A percentile compares a stretch with the other conserved stretches of the same genome.
Conservation (phyloP, 1,140 invertebrate species). For the Leptonema lineaticorne region DNA sequence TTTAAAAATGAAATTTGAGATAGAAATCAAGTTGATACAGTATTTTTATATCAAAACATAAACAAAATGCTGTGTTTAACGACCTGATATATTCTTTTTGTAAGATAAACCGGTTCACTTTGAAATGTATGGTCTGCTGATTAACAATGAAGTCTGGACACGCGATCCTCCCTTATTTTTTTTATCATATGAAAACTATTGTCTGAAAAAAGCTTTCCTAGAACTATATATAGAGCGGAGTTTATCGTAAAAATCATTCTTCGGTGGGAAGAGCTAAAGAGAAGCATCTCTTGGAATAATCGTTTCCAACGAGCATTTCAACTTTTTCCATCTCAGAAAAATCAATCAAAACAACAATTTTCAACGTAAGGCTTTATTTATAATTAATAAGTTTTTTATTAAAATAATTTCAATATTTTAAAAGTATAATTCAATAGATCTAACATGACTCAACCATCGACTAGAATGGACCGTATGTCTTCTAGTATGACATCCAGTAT, state of each 20-base stretch:
- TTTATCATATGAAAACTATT: neutral
- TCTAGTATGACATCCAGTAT: slow-evolving; percentile 56
- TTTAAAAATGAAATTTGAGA: too few relatives aligned
- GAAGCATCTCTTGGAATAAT: neutral
- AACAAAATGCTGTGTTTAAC: neutral
- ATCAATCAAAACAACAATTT: neutral
- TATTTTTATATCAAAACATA: too few relatives aligned
- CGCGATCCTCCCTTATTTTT: neutral
- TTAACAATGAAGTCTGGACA: slow-evolving; percentile 2
- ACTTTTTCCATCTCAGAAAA: neutral
- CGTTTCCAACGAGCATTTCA: neutral
- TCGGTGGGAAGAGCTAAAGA: neutral
- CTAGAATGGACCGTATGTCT: slow-evolving; percentile 55
- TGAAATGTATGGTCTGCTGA: neutral
- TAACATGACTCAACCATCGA: slow-evolving; percentile 44
- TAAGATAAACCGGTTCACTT: neutral
- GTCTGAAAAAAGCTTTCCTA: neutral
- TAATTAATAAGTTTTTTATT: neutral
- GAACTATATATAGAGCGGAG: neutral
- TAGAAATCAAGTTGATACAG: too few relatives aligned
- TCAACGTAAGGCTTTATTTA: neutral
- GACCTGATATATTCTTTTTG: neutral
- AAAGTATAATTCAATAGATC: neutral
- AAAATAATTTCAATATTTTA: too few relatives aligned
- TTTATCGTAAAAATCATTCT: neutral